A percentile compares a stretch with the other conserved stretches of the same genome.
phyloP scores from a whole-genome alignment of 1,140 invertebrate species.

The Agraylea sexmaculata region DNA sequence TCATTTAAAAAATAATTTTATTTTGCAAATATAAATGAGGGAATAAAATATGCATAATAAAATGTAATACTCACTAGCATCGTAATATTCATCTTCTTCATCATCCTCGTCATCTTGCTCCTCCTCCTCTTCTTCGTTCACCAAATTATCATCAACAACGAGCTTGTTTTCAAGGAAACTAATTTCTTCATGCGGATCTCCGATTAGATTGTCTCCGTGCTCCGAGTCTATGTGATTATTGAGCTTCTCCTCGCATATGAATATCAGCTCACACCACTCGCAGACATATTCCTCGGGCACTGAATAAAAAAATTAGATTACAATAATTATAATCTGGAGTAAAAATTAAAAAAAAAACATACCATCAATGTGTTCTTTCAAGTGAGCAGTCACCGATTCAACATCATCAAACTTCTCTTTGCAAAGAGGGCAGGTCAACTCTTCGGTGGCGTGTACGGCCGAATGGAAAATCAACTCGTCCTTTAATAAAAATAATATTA shows the following conservation, averaged over 20 bases:
- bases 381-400: slow-evolving; percentile 42
- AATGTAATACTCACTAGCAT: slow-evolving; percentile 24
- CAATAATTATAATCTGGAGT: too few species aligned
- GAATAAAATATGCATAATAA: background rate
- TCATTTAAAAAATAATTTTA: too few species aligned
- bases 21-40: background rate
- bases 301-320: too few species aligned
- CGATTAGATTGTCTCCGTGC: slow-evolving; percentile 35
- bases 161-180: slow-evolving; percentile 15
- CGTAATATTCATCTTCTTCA: slow-evolving; percentile 29
- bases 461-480: slow-evolving; percentile 53
- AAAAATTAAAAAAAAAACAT: too few species aligned
- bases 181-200: slow-evolving; percentile 22
- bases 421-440: slow-evolving; percentile 49
- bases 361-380: slow-evolving; percentile 46
- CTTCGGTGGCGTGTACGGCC: slow-evolving; percentile 45
- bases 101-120: slow-evolving; percentile 27
- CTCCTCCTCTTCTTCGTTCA: slow-evolving; percentile 23
- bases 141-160: slow-evolving; percentile 11
- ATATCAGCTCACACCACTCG: slow-evolving; percentile 43
- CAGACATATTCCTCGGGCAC: slow-evolving; percentile 43
- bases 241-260: slow-evolving; percentile 35
- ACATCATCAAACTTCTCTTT: slow-evolving; percentile 43
- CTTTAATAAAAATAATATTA: slow-evolving; percentile 23
- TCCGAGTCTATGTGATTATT: slow-evolving; percentile 33